Conservation (phyloP, 2,797 vertebrate genomes). For the Schizopygopsis pylzovi region DNA sequence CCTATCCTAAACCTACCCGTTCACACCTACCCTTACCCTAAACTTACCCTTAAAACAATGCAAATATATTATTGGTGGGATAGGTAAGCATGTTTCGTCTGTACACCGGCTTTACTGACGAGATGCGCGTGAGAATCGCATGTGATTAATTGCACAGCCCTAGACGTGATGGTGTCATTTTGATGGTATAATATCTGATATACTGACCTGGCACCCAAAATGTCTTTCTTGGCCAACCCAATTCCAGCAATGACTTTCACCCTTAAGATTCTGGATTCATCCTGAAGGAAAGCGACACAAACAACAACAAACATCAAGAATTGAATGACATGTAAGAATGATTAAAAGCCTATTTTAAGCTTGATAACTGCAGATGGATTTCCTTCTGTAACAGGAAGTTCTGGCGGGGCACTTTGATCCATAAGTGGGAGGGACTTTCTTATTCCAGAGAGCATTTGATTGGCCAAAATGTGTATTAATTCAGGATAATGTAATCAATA, state of each 20-base stretch:
- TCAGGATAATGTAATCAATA: neutral
- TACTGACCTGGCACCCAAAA: constrained; percentile 93
- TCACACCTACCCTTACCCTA: too few species aligned
- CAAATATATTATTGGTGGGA: too few species aligned
- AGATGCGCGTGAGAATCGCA: too few species aligned
- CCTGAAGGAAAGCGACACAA: constrained; percentile 73
- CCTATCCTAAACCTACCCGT: too few species aligned
- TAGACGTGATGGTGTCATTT: neutral
- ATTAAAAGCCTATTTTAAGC: neutral
- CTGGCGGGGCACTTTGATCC: neutral
- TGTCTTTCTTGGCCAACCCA: constrained; percentile 94
- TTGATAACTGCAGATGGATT: neutral
- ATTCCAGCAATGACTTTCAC: constrained; percentile 92
- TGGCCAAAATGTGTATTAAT: neutral
- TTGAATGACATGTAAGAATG: neutral
- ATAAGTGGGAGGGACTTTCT: neutral
- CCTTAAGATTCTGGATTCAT: constrained; percentile 83
- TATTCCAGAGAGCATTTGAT: neutral
- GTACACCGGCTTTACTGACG: too few species aligned
- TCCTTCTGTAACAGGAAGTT: neutral
- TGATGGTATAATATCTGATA: neutral
- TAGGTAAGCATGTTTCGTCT: too few species aligned
- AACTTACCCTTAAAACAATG: too few species aligned
- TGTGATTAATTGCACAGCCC: too few species aligned
- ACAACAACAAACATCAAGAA: neutral